Evolutionary conservation across 2,797 vertebrate genomes (phyloP).

Genomic region (Lutjanus argentimaculatus): DNA sequence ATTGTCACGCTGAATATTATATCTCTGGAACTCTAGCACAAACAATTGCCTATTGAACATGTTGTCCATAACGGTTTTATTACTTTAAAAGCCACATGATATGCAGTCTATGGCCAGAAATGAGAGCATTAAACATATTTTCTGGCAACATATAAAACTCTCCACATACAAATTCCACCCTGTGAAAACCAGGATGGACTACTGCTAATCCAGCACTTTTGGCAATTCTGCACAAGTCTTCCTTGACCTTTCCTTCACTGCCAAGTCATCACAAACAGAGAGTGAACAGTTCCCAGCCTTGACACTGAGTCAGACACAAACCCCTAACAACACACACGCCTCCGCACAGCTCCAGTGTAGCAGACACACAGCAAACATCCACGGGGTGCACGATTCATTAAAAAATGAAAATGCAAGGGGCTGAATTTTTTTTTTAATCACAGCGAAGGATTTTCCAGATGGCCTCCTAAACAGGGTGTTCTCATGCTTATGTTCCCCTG

Average conservation of each 20-base stretch:
- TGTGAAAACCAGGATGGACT: conserved; percentile 43
- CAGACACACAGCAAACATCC: conserved; percentile 56
- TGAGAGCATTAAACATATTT: conserved; percentile 53
- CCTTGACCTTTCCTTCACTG: conserved; percentile 77
- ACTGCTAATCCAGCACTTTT: conserved; percentile 66
- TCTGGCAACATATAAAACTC: conserved; percentile 48
- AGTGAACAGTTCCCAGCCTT: conserved; percentile 67
- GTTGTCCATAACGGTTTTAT: conserved; percentile 25
- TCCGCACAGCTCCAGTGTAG: conserved; percentile 33
- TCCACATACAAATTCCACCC: conserved; percentile 20
- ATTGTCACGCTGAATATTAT: conserved; percentile 27
- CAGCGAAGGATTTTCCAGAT: conserved; percentile 70
- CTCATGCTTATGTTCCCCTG: conserved; percentile 57
- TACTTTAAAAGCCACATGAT: conserved; percentile 33
- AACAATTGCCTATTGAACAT: conserved; percentile 24
- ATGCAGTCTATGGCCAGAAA: conserved; percentile 22
- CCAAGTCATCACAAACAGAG: conserved; percentile 77
- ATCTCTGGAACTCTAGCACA: conserved; percentile 16
- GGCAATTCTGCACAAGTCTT: conserved; percentile 70
- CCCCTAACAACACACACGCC: conserved; percentile 49
- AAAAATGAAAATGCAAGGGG: conserved; percentile 60
- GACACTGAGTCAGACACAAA: conserved; percentile 66
- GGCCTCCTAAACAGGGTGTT: conserved; percentile 62
- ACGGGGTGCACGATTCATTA: conserved; percentile 63
- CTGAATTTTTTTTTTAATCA: conserved; percentile 57